Evolutionary conservation across 2,797 vertebrate genomes (phyloP), one percentile per base, ranked within the genome.

Genomic region (Chromobotia macracanthus): DNA sequence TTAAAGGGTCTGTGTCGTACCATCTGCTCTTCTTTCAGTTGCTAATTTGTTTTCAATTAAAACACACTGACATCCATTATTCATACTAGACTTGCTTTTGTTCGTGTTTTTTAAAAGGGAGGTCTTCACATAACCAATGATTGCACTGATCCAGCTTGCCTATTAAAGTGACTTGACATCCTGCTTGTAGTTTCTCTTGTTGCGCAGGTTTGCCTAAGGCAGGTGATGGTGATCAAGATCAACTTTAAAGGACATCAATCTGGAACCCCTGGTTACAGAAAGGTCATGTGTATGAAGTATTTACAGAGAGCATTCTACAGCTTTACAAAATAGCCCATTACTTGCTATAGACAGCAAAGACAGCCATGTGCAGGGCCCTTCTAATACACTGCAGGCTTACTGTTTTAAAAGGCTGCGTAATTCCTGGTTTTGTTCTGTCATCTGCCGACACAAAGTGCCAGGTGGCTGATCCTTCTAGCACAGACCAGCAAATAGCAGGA

Each of bases 1-100:
- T 80, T 80, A 73, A 84, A 75, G 41, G 56, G 56, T 25, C 28
- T 79, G 73, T 63, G 68, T 74, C 35, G 53, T 15, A 41, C 77
- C 86, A 86, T 81, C 80, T 84, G 81, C 75, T 79, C 76, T 68
- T 74, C 73, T 86, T 86, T 84, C 78, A 86, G 48, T 83, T 80
- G 80, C 77, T 85, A 79, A 85, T 87, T 84, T 78, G 31, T 64
- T 75, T 56, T 82, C 64, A 77, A 75, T 83, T 74, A 83, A 84
- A 81, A 75, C 73, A 84, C 65, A 82, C 53, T 76, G 61, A 35
- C 75, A 79, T 84, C 79, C 69, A 84, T 87, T 86, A 86, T 86
- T 85, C 82, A 83, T 80, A 50, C 56, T 70, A 12, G 19, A 48
- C 38, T 19, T 67, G 60, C 71, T 81, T 85, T 86, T 74, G 31